Conservation (phyloP, 2,113 vertebrate genomes). For the Anoplopoma fimbria region DNA sequence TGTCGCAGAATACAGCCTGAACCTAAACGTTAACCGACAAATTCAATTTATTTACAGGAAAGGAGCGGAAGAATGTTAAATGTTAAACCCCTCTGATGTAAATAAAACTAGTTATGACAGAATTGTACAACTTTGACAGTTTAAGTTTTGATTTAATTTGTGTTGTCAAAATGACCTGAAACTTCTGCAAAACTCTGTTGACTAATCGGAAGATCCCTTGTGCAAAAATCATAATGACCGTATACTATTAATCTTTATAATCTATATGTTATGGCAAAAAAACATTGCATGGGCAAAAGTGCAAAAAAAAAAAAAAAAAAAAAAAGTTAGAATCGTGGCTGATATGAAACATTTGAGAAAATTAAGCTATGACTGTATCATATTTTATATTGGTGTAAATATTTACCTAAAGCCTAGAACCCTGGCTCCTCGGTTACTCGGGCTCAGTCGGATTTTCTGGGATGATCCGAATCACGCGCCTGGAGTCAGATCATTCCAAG, state of each 20-base stretch:
- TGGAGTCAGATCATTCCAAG: constrained; percentile 51
- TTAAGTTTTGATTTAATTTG: not conserved
- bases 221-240: not conserved
- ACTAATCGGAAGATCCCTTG: not conserved
- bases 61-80: not conserved
- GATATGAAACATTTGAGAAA: not conserved
- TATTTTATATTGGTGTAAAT: not conserved
- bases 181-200: not conserved
- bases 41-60: not conserved
- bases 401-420: not conserved
- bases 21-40: not conserved
- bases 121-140: not conserved
- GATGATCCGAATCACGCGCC: constrained; percentile 50
- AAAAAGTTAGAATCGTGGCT: not conserved
- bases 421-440: not conserved
- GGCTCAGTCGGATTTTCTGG: constrained; percentile 30
- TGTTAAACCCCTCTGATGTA: not conserved
- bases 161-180: not conserved
- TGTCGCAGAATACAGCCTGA: not conserved
- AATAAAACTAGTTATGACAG: not conserved
- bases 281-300: not conserved
- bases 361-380: not conserved
- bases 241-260: not conserved
- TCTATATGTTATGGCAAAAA: not conserved
- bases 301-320: not conserved